Conservation (phyloP, 2,797 vertebrate species). For the Protosalanx chinensis region DNA sequence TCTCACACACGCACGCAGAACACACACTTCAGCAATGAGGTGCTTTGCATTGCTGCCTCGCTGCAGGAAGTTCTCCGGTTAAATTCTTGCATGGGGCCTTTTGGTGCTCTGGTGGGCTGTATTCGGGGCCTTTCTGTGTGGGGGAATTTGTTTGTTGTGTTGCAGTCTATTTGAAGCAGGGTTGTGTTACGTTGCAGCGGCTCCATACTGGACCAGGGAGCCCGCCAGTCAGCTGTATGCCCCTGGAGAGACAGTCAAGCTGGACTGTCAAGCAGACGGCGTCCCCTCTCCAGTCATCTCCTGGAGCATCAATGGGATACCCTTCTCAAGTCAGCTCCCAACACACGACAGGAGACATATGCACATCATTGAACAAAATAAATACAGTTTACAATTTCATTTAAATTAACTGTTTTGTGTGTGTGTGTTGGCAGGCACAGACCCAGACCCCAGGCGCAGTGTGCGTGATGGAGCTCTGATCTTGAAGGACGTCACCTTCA, state of each 20-base stretch:
- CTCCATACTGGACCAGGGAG: constrained; percentile 83
- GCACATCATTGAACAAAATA: not conserved
- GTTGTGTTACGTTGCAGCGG: constrained; percentile 64
- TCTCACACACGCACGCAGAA: not conserved
- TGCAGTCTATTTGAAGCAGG: not conserved
- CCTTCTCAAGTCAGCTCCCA: constrained; percentile 66
- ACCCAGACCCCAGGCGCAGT: constrained; percentile 63
- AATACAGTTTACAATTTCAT: not conserved
- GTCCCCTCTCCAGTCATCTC: constrained; percentile 77
- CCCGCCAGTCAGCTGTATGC: constrained; percentile 79
- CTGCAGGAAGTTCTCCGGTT: too few relatives aligned
- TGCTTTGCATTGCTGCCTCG: too few relatives aligned
- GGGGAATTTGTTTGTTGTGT: not conserved
- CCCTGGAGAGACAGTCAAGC: constrained; percentile 79
- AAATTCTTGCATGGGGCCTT: too few relatives aligned
- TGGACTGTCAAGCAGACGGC: constrained; percentile 83
- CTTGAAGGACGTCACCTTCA: constrained; percentile 70
- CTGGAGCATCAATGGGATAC: constrained; percentile 84
- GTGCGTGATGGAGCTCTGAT: constrained; percentile 70
- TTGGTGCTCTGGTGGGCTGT: too few relatives aligned
- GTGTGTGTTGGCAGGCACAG: constrained; percentile 56
- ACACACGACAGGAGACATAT: not conserved
- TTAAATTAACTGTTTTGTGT: not conserved
- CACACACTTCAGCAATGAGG: not conserved
- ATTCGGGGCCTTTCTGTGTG: not conserved